Evolutionary conservation across 64 coral and sea anemone species (phyloP).

Genomic region (Astreopora myriophthalma): DNA sequence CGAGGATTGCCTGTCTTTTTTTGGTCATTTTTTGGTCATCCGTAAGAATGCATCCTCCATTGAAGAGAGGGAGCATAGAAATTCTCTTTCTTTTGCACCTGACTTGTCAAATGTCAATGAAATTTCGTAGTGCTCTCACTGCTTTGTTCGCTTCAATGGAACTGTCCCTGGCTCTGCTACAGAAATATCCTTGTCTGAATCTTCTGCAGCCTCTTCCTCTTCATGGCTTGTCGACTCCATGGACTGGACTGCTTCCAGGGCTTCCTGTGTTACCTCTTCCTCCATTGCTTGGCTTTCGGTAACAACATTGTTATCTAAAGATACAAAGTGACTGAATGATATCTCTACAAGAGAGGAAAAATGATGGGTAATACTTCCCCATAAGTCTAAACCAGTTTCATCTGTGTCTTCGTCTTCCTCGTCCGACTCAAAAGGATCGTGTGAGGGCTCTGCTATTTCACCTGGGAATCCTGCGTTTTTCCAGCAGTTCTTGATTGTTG

Average conservation of each 20-base stretch:
- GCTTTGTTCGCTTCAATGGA: not conserved
- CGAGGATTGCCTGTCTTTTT: no score
- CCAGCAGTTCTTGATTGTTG: no score
- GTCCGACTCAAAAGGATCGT: no score
- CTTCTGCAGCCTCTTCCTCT: not conserved
- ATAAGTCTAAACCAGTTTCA: no score
- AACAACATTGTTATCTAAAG: slow-evolving; percentile 48
- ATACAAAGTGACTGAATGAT: slow-evolving; percentile 52
- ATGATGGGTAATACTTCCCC: no score
- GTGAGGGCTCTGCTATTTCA: no score
- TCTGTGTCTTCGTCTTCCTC: no score
- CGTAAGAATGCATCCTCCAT: not conserved
- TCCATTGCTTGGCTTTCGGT: slow-evolving; percentile 51
- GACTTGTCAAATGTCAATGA: slow-evolving; percentile 41
- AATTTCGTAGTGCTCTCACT: slow-evolving; percentile 16
- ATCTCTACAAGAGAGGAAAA: no score
- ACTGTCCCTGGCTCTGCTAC: not conserved
- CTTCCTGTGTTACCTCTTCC: slow-evolving; percentile 15
- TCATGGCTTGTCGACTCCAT: not conserved
- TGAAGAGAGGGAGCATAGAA: no score
- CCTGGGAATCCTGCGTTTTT: no score
- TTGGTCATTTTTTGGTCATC: no score
- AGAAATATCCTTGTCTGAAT: not conserved
- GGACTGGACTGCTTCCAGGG: not conserved
- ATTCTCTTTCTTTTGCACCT: slow-evolving; percentile 4